These are phyloP conservation scores for Eilema depressum DNA, from an alignment of 2,888 invertebrate species.

Conservation along the genomic window DNA sequence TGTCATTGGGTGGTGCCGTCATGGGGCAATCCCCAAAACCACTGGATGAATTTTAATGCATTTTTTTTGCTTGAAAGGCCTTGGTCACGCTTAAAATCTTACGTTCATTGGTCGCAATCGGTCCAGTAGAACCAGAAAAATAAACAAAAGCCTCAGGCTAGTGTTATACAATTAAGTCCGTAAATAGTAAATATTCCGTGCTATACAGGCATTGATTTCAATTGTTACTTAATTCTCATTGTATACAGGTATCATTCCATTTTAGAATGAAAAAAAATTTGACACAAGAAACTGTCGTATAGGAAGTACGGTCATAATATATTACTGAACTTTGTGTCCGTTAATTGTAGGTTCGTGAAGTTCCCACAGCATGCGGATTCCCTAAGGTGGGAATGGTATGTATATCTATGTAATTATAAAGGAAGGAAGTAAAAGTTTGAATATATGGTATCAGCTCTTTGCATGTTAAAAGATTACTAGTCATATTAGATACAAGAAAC, in stretches of 20 bases:
- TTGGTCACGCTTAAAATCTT: too few species aligned
- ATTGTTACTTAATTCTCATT: too few species aligned
- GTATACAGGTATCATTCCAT: too few species aligned
- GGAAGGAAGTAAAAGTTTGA: background rate
- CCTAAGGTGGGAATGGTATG: constrained; percentile 2
- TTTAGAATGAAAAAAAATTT: background rate
- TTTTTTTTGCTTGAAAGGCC: too few species aligned
- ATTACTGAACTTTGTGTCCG: background rate
- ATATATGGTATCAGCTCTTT: background rate
- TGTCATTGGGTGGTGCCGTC: too few species aligned
- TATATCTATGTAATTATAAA: constrained; percentile 2
- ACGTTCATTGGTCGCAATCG: too few species aligned
- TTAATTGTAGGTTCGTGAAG: constrained; percentile 4
- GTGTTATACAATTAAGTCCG: too few species aligned
- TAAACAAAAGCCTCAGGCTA: too few species aligned
- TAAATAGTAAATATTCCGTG: too few species aligned
- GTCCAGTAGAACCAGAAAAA: too few species aligned
- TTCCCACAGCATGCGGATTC: background rate
- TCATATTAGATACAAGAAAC: background rate
- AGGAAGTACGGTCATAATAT: background rate
- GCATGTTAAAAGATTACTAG: background rate
- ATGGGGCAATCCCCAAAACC: too few species aligned
- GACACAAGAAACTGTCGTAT: background rate
- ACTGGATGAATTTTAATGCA: too few species aligned
- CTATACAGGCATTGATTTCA: background rate